Conservation (phyloP, 53 echinoderm and acorn worm genomes). For the Temnopleurus reevesii region DNA sequence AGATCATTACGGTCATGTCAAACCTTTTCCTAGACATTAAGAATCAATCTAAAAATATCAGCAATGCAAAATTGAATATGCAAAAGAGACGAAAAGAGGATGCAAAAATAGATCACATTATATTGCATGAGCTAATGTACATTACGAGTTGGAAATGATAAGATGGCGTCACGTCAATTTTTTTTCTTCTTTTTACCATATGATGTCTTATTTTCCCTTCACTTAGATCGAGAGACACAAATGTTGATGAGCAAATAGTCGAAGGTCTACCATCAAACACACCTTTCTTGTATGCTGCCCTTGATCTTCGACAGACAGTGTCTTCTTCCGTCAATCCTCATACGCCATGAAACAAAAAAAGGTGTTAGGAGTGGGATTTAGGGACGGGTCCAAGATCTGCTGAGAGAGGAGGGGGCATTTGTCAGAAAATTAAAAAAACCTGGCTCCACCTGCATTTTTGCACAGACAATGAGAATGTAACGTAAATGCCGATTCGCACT, state of each 20-base stretch:
- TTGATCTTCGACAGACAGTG: conserved; percentile 20
- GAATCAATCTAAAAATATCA: too few relatives aligned
- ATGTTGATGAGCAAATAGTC: conserved; percentile 19
- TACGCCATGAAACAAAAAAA: not conserved
- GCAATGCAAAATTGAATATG: too few relatives aligned
- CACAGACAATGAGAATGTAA: too few relatives aligned
- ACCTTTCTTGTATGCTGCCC: not conserved
- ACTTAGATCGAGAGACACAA: not conserved
- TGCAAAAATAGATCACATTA: not conserved
- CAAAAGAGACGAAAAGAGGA: too few relatives aligned
- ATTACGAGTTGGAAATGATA: not conserved
- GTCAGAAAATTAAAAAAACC: too few relatives aligned
- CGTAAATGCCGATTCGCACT: too few relatives aligned
- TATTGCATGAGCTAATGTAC: not conserved
- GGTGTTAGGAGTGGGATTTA: not conserved
- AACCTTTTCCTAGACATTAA: too few relatives aligned
- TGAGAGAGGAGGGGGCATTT: too few relatives aligned
- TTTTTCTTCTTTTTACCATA: not conserved
- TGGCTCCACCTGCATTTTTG: too few relatives aligned
- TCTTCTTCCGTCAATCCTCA: not conserved
- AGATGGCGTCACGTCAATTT: not conserved
- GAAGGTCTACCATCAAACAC: not conserved
- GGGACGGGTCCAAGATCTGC: too few relatives aligned
- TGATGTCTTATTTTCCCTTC: not conserved
- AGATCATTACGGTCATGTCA: too few relatives aligned